Conservation (phyloP, 2,113 vertebrate species). For the Callocephalon fimbriatum region DNA sequence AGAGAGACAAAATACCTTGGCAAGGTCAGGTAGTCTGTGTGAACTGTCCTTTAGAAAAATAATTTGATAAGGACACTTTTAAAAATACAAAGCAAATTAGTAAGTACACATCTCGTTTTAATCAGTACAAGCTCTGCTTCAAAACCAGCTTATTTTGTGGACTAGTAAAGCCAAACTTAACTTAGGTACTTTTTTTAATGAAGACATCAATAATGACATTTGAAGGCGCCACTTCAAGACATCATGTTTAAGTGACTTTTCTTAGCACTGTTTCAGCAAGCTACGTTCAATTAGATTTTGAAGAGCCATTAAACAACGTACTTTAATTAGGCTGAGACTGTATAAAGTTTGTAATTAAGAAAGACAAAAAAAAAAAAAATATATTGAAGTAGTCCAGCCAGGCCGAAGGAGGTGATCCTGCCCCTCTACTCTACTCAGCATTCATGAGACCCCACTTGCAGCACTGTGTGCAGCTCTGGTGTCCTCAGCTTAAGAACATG, state of each 20-base stretch:
- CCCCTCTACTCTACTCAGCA: not conserved
- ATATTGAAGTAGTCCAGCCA: not conserved
- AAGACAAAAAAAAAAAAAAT: not conserved
- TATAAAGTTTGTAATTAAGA: not conserved
- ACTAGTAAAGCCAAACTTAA: not conserved
- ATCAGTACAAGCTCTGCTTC: not conserved
- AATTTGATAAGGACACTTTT: not conserved
- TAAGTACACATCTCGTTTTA: not conserved
- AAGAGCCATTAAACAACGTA: not conserved
- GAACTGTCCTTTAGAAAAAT: not conserved
- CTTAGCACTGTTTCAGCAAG: not conserved
- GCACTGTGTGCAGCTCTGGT: not conserved
- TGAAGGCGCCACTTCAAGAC: not conserved
- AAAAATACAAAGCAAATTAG: not conserved
- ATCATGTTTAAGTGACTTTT: not conserved
- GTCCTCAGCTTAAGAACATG: not conserved
- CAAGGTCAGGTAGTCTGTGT: not conserved
- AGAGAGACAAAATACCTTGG: not conserved
- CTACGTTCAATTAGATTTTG: not conserved
- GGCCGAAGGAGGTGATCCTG: not conserved
- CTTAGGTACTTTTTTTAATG: not conserved
- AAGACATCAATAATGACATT: not conserved
- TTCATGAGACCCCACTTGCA: not conserved
- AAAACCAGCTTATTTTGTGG: not conserved
- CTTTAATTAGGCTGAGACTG: not conserved